phyloP scores from a whole-genome alignment of 1,140 invertebrate genomes.

The Pentalonia nigronervosa region DNA sequence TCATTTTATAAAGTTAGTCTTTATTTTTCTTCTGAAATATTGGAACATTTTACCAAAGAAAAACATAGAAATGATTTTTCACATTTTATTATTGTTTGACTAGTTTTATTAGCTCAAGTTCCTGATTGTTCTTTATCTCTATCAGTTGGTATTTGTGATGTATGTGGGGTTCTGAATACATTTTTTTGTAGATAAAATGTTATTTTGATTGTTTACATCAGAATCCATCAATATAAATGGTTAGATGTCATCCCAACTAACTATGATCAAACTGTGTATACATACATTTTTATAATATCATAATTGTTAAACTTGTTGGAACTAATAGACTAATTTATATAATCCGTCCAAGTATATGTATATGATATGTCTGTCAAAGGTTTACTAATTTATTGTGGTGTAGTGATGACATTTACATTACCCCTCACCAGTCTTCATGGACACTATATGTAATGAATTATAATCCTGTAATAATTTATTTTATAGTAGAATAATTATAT shows the following conservation, averaged over 20 bases:
- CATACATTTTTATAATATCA: not conserved
- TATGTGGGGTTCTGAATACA: not conserved
- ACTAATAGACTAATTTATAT: constrained; percentile 57
- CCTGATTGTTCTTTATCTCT: constrained; percentile 8
- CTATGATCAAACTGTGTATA: constrained; percentile 32
- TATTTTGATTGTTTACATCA: not conserved
- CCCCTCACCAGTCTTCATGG: not conserved
- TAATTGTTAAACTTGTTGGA: constrained; percentile 10
- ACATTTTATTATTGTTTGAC: constrained; percentile 34
- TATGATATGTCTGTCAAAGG: not conserved
- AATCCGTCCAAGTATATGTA: constrained; percentile 44
- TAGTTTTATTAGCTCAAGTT: constrained; percentile 20
- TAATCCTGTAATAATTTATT: constrained; percentile 20
- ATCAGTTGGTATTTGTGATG: not conserved
- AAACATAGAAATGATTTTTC: constrained; percentile 24
- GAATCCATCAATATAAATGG: not conserved
- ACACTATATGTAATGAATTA: constrained; percentile 10
- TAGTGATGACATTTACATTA: not conserved
- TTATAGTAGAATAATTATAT: constrained; percentile 12
- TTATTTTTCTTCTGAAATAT: constrained; percentile 20
- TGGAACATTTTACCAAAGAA: constrained; percentile 48
- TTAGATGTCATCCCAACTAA: not conserved
- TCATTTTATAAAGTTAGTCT: not conserved
- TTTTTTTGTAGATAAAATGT: constrained; percentile 3
- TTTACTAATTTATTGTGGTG: not conserved